Evolutionary conservation across 2,888 invertebrate genomes (phyloP).

Genomic region (Isoperla grammatica): DNA sequence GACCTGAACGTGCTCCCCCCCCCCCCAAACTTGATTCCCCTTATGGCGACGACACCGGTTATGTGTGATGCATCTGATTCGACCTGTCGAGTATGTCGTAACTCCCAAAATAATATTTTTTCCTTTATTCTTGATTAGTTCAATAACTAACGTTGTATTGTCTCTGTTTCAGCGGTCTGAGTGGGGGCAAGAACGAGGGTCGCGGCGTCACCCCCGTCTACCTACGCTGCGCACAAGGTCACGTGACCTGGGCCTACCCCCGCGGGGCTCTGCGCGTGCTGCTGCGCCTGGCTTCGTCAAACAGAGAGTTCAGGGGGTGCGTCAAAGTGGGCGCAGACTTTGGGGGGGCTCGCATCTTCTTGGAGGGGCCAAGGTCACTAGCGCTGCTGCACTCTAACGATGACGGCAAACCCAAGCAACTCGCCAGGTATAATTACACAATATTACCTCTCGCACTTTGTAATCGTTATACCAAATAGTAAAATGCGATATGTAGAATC

Average conservation of each 20-base stretch:
- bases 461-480: neutral
- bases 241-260: slow-evolving; percentile 69
- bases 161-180: too few relatives aligned
- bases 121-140: too few relatives aligned
- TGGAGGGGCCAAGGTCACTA: slow-evolving; percentile 57
- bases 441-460: neutral
- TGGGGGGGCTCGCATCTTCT: slow-evolving; percentile 51
- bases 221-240: slow-evolving; percentile 66
- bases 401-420: slow-evolving; percentile 42
- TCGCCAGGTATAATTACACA: neutral
- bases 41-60: too few relatives aligned
- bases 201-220: slow-evolving; percentile 71
- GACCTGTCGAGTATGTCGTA: too few relatives aligned
- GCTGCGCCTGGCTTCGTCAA: slow-evolving; percentile 53
- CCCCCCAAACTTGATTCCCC: too few relatives aligned
- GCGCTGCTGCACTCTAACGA: slow-evolving; percentile 54
- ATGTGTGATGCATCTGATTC: too few relatives aligned
- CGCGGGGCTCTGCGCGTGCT: slow-evolving; percentile 65
- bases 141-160: too few relatives aligned
- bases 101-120: too few relatives aligned
- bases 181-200: too few relatives aligned
- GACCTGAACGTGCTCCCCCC: too few relatives aligned
- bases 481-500: too few relatives aligned
- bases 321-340: slow-evolving; percentile 49
- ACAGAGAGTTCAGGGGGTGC: slow-evolving; percentile 64